Evolutionary conservation across 1,140 invertebrate species (phyloP), one percentile per base, ranked within the genome.

Genomic region (Mya arenaria): DNA sequence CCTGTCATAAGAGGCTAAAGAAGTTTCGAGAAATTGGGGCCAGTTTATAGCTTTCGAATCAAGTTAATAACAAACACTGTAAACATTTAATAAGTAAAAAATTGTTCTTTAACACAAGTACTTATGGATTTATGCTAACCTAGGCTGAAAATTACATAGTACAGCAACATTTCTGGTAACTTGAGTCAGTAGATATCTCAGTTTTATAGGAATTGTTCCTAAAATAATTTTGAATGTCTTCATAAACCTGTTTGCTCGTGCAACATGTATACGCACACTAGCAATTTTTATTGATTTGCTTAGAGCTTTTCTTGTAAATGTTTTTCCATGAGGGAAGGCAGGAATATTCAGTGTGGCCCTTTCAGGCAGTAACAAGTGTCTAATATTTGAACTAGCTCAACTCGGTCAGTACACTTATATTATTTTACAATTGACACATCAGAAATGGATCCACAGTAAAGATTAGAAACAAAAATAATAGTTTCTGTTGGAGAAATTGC

Each of bases 151-250:
- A 37, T 75, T 75, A 28, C 56, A 63, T 37, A 75, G 28, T 23
- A 75, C 39, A 25, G 72, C 72, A 25, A 75, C 34, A 28, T 62
- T 75, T 75, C 19, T 63, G 3, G 72, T 75, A 10, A 65, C 66
- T 34, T 65, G 74, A 13, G 4, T 17, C 23, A 77, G 23, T n/a
- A 66, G 17, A 65, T 28, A 63, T 75, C 58, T 75, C 30, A 75
- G 44, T 62, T 48, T 75, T 10, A 75, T 25, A 36, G 72, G 72
- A 10, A 75, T 62, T 41, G 66, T 65, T 3, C 74, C 41, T 13
- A 30, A 32, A 0, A 77, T 30, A 34, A 65, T 77, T 65, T 77
- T 77, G 39, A 66, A 77, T 4, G 25, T 48, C 32, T 77, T 77
- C 74, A 77, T 65, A n/a, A n/a, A n/a, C n/a, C n/a, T n/a, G n/a